phyloP scores from a whole-genome alignment of 2,888 invertebrate species.

The Elgonia sp. region DNA sequence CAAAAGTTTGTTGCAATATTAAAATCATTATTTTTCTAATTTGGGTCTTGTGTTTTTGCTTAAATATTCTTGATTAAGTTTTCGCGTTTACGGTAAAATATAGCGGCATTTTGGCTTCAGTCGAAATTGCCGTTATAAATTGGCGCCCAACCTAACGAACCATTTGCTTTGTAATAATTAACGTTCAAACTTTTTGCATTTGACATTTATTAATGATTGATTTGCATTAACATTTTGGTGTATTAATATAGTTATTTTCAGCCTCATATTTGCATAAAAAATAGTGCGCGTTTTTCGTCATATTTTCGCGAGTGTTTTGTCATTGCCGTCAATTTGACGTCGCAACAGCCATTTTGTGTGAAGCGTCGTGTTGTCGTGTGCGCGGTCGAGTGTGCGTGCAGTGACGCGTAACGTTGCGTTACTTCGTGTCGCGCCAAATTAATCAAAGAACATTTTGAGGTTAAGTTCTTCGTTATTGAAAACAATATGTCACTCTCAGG shows the following conservation, averaged over 20 bases:
- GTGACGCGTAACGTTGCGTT: not conserved
- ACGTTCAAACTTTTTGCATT: not conserved
- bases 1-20: no score
- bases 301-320: constrained; percentile 6
- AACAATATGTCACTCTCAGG: constrained; percentile 17
- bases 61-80: no score
- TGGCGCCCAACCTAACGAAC: constrained; percentile 13
- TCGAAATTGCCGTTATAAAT: not conserved
- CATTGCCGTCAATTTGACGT: not conserved
- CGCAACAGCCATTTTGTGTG: not conserved
- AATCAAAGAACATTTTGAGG: not conserved
- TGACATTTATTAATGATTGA: not conserved
- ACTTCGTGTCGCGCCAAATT: no score
- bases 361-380: not conserved
- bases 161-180: not conserved
- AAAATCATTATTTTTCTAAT: no score
- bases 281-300: not conserved
- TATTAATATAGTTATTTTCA: not conserved
- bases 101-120: no score
- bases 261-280: not conserved
- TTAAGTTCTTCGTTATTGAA: not conserved
- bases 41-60: no score
- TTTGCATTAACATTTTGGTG: not conserved
- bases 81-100: no score
- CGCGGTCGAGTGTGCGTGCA: not conserved